A percentile compares a stretch with the other conserved stretches of the same genome.
Evolutionary conservation across 2,888 invertebrate species (phyloP).

Genomic region (Tachystola acroxantha): DNA sequence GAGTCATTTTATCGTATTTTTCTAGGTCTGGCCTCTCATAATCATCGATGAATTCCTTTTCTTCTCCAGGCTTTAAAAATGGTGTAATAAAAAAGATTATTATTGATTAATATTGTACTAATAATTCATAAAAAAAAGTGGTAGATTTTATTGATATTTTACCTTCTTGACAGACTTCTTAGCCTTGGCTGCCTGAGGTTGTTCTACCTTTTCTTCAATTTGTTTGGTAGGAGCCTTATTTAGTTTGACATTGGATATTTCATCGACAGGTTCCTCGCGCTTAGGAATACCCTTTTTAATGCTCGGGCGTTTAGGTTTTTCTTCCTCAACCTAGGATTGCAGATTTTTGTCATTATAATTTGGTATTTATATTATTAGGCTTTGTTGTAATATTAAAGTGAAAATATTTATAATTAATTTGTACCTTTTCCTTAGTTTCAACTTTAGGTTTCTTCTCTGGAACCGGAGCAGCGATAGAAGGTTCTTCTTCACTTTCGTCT

Average conservation of each 20-base stretch:
- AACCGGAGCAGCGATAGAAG: slow-evolving; percentile 47
- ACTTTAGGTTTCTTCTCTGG: slow-evolving; percentile 59
- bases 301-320: slow-evolving; percentile 48
- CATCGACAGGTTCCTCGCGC: slow-evolving; percentile 64
- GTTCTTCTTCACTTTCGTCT: slow-evolving; percentile 57
- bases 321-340: slow-evolving; percentile 59
- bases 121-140: no score
- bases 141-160: slow-evolving; percentile 25
- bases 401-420: no score
- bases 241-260: slow-evolving; percentile 60
- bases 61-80: slow-evolving; percentile 56
- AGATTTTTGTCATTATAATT: slow-evolving; percentile 7
- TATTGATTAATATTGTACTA: no score
- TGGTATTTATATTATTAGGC: slow-evolving; percentile 4
- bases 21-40: slow-evolving; percentile 86
- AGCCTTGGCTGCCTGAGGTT: slow-evolving; percentile 57
- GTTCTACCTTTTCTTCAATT: slow-evolving; percentile 50
- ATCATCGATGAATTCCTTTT: slow-evolving; percentile 80
- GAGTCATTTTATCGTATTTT: slow-evolving; percentile 80
- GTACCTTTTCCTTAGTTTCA: slow-evolving; percentile 49
- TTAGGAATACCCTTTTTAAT: slow-evolving; percentile 64
- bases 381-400: slow-evolving; percentile 8
- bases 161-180: slow-evolving; percentile 62
- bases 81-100: no score
- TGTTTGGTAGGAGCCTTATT: slow-evolving; percentile 56